Evolutionary conservation across 2,113 vertebrate species (phyloP), one percentile per base, ranked within the genome.

Genomic region (Halichoerus grypus): DNA sequence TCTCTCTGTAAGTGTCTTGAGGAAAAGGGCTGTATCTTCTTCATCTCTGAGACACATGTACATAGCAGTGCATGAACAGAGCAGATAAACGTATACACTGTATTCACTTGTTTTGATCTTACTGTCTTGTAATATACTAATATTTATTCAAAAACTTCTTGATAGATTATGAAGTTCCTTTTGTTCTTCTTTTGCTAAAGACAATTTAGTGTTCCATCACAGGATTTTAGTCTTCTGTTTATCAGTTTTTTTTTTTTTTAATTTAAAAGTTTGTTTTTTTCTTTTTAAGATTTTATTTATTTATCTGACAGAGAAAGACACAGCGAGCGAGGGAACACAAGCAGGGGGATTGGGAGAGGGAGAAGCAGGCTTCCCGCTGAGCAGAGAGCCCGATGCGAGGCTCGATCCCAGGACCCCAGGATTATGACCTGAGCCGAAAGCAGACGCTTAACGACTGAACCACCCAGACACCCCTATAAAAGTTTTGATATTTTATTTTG

Each of bases 401-500:
- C 46, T 46, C 8, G 6, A 46, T 46, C 46, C 46, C 46, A 46
- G 46, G 46, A 46, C 46, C 46, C 46, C 7, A 1, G 46, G 46
- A 46, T 46, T 7, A 46, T 46, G 46, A 46, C 46, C 8, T 46
- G 46, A 46, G 46, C 46, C 1, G 7, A 46, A 46, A 46, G 46
- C 46, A 46, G 46, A 46, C 46, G 46, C 7, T 46, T 46, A 46
- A 46, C 7, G 46, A 46, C 46, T 46, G 46, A 46, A 9, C 1
- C 7, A 46, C 46, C 46, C 46, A 46, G 46, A 46, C 46, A 46
- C 46, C 7, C 46, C 46, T 46, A 46, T 46, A 63, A 86, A 88
- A 84, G 19, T 86, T 95, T 91, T 79, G 26, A 53, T 65, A 6
- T 7, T 93, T 16, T 81, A 49, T 88, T 96, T 92, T 91, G n/a